Percentiles rank a stretch among this genome's conserved stretches.
Conservation (phyloP, 92 coral and sea anemone genomes). For the Siderastrea siderea region DNA sequence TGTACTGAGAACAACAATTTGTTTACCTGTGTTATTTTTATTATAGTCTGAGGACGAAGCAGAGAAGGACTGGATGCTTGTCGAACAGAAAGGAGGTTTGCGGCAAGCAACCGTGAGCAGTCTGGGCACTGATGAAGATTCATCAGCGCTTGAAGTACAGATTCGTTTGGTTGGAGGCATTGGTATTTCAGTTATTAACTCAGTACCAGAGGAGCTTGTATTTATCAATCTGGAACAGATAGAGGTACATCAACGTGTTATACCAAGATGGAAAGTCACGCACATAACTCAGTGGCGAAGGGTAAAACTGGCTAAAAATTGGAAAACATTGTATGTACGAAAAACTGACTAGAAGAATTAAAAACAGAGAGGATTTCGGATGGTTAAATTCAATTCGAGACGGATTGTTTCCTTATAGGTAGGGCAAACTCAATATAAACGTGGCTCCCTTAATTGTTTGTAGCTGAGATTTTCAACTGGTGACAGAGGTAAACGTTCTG, state of each 20-base stretch:
- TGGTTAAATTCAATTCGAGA: too few relatives aligned
- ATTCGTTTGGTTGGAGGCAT: slow-evolving; percentile 97
- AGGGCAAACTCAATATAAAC: too few relatives aligned
- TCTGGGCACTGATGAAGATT: slow-evolving; percentile 52
- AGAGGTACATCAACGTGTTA: slow-evolving; percentile 66
- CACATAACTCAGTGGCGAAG: not conserved
- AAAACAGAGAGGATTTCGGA: too few relatives aligned
- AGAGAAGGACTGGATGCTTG: slow-evolving; percentile 95
- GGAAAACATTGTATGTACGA: not conserved
- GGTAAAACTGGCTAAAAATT: not conserved
- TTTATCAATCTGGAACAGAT: slow-evolving; percentile 93
- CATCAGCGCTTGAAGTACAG: slow-evolving; percentile 89
- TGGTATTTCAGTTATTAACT: slow-evolving; percentile 93
- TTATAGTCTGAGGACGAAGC: slow-evolving; percentile 78
- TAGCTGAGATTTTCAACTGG: too few relatives aligned
- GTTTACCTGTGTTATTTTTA: not conserved
- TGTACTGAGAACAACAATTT: too few relatives aligned
- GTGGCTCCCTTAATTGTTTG: too few relatives aligned
- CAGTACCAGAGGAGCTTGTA: slow-evolving; percentile 93
- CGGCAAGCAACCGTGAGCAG: slow-evolving; percentile 84
- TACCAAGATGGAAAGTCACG: not conserved
- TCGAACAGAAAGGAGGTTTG: slow-evolving; percentile 89
- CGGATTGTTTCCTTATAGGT: too few relatives aligned
- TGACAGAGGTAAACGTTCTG: too few relatives aligned
- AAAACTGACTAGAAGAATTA: too few relatives aligned